Percentiles rank a stretch among this genome's conserved stretches.
Conservation (phyloP, 2,888 invertebrate species). For the Lepidonotus clava region DNA sequence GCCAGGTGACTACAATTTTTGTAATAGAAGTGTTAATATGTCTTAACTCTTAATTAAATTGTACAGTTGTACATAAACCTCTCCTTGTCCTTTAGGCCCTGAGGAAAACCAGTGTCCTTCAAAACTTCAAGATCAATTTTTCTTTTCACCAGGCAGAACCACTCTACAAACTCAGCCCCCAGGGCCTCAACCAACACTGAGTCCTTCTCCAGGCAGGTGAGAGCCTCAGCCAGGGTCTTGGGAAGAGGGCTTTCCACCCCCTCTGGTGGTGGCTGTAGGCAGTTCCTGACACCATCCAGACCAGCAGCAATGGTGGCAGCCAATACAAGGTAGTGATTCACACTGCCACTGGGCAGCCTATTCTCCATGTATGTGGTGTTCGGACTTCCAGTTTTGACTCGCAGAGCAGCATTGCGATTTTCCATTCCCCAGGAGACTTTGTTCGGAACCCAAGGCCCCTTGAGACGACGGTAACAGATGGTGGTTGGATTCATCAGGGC, state of each 20-base stretch:
- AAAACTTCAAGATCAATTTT: not conserved
- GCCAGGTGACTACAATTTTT: too few relatives aligned
- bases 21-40: too few relatives aligned
- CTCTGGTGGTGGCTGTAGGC: not conserved
- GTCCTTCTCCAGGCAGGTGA: not conserved
- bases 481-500: constrained; percentile 62
- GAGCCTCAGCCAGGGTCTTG: not conserved
- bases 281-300: constrained; percentile 1
- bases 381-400: constrained; percentile 55
- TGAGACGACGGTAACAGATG: constrained; percentile 63
- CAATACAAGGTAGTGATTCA: constrained; percentile 63
- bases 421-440: constrained; percentile 60
- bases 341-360: constrained; percentile 58
- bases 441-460: constrained; percentile 38
- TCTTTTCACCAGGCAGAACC: constrained; percentile 14
- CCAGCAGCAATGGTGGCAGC: constrained; percentile 65
- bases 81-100: not conserved
- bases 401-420: constrained; percentile 43
- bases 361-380: constrained; percentile 61
- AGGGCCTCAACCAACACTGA: not conserved
- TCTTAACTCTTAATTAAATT: too few relatives aligned
- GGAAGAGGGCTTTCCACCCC: not conserved
- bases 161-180: not conserved
- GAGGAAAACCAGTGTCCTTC: not conserved
- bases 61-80: constrained; percentile 20